phyloP scores from a whole-genome alignment of 2,113 vertebrate genomes.

The Acrocephalus arundinaceus region DNA sequence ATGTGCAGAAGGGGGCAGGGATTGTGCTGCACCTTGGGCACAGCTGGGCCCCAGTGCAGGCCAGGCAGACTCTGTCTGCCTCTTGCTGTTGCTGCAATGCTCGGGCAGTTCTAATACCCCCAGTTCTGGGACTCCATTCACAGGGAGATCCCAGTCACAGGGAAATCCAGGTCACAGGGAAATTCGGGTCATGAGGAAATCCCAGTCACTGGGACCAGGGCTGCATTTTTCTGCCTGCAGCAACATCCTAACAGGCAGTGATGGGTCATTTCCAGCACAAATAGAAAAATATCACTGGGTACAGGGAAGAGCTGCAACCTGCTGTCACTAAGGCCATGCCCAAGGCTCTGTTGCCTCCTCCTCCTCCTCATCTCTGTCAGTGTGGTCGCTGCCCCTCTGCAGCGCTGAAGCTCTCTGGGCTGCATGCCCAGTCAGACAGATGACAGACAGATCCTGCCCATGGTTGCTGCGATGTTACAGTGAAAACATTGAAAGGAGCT shows the following conservation, averaged over 20 bases:
- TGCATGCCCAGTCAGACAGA: not conserved
- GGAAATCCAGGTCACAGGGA: not conserved
- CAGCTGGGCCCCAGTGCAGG: fast-evolving
- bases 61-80: not conserved
- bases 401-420: not conserved
- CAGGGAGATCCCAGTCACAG: not conserved
- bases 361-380: not conserved
- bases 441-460: not conserved
- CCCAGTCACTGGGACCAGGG: not conserved
- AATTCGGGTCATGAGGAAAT: not conserved
- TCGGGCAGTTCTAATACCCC: not conserved
- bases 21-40: not conserved
- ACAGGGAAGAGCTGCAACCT: not conserved
- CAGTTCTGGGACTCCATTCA: not conserved
- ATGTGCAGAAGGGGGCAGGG: not conserved
- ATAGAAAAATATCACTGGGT: not conserved
- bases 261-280: not conserved
- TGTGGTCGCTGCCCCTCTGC: fast-evolving
- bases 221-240: not conserved
- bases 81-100: not conserved
- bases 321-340: not conserved
- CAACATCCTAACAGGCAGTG: not conserved
- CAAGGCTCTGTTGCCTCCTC: not conserved
- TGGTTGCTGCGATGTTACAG: not conserved
- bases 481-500: not conserved